Conservation (phyloP, 53 echinoderm and acorn worm genomes). For the Patiria pectinifera region DNA sequence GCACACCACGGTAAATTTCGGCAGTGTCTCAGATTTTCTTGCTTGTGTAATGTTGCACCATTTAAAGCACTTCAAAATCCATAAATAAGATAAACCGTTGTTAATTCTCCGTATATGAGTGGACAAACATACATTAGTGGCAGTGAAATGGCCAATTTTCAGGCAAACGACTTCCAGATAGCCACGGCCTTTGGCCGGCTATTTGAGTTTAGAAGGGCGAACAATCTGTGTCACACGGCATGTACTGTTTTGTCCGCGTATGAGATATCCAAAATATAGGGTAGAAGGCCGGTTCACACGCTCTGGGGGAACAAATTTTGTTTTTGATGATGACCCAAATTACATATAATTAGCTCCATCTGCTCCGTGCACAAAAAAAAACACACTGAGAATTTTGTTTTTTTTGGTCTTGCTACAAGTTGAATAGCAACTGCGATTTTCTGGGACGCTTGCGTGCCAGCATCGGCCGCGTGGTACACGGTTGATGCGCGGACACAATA, state of each 20-base stretch:
- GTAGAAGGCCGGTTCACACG: not conserved
- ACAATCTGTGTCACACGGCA: not conserved
- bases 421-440: not conserved
- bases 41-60: not conserved
- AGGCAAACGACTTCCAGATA: slow-evolving; percentile 35
- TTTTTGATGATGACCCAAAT: slow-evolving; percentile 38
- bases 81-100: slow-evolving; percentile 4
- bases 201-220: not conserved
- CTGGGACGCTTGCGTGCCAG: slow-evolving; percentile 10
- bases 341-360: slow-evolving; percentile 45
- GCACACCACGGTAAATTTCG: not conserved
- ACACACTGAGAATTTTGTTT: not conserved
- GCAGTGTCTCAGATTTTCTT: not conserved
- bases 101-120: slow-evolving; percentile 17
- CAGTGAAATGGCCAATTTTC: slow-evolving; percentile 16
- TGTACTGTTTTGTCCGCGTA: not conserved
- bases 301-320: not conserved
- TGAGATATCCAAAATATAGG: not conserved
- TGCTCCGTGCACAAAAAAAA: slow-evolving; percentile 1
- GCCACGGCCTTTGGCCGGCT: slow-evolving; percentile 24
- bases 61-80: slow-evolving; percentile 28
- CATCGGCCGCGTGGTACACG: not conserved
- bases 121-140: slow-evolving; percentile 13
- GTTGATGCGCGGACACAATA: slow-evolving; percentile 39
- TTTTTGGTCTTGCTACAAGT: not conserved